Conservation (phyloP, 2,797 vertebrate genomes). For the Sebastiscus tertius region DNA sequence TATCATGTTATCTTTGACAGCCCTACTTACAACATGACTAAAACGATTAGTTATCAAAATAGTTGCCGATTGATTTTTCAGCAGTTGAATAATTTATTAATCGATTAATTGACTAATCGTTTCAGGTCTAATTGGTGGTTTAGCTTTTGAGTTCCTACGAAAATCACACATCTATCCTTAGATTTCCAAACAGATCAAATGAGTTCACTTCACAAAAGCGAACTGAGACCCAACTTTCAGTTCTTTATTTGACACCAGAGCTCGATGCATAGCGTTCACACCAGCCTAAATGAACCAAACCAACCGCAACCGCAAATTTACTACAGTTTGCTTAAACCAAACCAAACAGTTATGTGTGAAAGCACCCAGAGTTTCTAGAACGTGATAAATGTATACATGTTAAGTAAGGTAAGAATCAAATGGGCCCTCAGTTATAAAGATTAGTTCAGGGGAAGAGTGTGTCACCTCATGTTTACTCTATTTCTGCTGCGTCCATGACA, state of each 20-base stretch:
- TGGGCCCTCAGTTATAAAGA: background rate
- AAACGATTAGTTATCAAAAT: background rate
- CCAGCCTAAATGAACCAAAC: background rate
- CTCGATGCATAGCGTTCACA: too few species aligned
- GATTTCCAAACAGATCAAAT: background rate
- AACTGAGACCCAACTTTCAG: background rate
- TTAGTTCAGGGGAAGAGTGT: background rate
- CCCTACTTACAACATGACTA: background rate
- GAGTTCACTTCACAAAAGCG: background rate
- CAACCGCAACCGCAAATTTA: fast-evolving
- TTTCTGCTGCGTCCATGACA: background rate
- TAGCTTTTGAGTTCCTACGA: background rate
- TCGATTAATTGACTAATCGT: background rate
- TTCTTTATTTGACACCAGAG: background rate
- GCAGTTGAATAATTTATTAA: background rate
- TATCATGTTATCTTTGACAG: too few species aligned
- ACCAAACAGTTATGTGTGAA: background rate
- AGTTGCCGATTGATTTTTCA: background rate
- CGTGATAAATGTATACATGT: too few species aligned
- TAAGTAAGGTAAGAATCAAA: background rate
- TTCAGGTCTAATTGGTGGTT: background rate
- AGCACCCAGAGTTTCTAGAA: background rate
- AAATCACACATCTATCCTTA: background rate
- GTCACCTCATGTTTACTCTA: background rate
- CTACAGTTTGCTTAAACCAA: background rate